phyloP scores from a whole-genome alignment of 1,140 invertebrate species.

The Lepidurus apus region DNA sequence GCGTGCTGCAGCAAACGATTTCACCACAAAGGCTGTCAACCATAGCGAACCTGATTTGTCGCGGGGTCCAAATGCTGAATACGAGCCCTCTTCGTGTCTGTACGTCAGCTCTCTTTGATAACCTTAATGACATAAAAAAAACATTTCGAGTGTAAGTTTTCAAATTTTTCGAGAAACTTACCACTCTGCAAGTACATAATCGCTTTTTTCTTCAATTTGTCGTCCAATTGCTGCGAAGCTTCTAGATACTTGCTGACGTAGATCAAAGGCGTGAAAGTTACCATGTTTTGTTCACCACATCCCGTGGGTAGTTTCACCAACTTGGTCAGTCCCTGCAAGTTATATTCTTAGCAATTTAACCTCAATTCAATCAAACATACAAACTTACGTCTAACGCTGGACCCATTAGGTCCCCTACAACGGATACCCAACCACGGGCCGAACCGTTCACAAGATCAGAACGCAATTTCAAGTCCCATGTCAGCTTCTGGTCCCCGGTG shows the following conservation, averaged over 20 bases:
- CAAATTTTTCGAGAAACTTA: slow-evolving; percentile 39
- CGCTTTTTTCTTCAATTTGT: slow-evolving; percentile 50
- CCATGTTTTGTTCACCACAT: slow-evolving; percentile 81
- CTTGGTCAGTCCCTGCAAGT: slow-evolving; percentile 46
- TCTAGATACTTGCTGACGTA: slow-evolving; percentile 61
- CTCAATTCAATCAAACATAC: background rate
- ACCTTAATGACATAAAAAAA: slow-evolving; percentile 46
- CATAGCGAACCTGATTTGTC: slow-evolving; percentile 66
- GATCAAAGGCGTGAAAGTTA: slow-evolving; percentile 69
- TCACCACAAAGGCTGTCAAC: slow-evolving; percentile 73
- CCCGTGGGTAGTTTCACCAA: slow-evolving; percentile 58
- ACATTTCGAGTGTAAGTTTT: background rate
- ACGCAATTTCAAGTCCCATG: slow-evolving; percentile 37
- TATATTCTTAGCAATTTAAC: slow-evolving; percentile 45
- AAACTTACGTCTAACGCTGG: slow-evolving; percentile 47
- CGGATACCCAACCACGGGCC: slow-evolving; percentile 51
- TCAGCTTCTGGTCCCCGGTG: slow-evolving; percentile 34
- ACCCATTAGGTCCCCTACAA: slow-evolving; percentile 56
- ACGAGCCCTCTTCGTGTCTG: slow-evolving; percentile 66
- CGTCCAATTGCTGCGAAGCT: slow-evolving; percentile 42
- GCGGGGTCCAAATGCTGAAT: slow-evolving; percentile 67
- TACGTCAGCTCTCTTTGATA: slow-evolving; percentile 71
- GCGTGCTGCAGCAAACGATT: slow-evolving; percentile 61
- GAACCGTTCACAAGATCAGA: slow-evolving; percentile 51
- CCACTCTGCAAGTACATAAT: slow-evolving; percentile 62